A percentile compares a stretch with the other conserved stretches of the same genome.
Conservation (phyloP, 2,113 vertebrate genomes). For the Motacilla alba region DNA sequence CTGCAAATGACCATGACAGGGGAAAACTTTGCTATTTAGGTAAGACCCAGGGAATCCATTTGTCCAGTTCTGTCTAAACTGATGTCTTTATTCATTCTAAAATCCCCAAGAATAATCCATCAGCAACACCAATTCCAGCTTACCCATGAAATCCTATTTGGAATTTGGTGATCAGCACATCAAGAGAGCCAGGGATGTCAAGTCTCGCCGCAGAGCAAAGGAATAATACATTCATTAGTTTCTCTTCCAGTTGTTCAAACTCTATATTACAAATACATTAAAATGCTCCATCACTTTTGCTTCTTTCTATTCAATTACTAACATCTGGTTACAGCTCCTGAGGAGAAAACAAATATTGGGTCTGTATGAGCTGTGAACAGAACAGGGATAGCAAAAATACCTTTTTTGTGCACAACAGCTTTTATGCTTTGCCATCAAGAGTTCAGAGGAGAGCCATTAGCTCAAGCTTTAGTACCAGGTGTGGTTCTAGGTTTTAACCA, state of each 20-base stretch:
- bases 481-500: neutral
- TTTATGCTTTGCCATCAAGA: neutral
- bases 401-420: neutral
- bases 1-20: neutral
- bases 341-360: neutral
- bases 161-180: neutral
- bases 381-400: neutral
- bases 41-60: neutral
- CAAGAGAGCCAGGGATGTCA: neutral
- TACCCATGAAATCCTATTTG: constrained; percentile 43
- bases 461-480: neutral
- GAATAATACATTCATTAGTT: neutral
- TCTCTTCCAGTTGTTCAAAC: neutral
- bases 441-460: neutral
- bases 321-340: neutral
- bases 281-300: neutral
- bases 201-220: neutral
- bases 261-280: neutral
- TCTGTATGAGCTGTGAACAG: neutral
- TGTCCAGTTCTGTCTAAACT: neutral
- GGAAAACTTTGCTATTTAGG: neutral
- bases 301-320: neutral
- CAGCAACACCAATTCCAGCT: constrained; percentile 10
- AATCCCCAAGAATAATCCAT: constrained; percentile 48
- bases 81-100: constrained; percentile 17